These are phyloP conservation scores for Saimiri boliviensis DNA, from an alignment of 2,113 vertebrate genomes.

Conservation along the genomic window DNA sequence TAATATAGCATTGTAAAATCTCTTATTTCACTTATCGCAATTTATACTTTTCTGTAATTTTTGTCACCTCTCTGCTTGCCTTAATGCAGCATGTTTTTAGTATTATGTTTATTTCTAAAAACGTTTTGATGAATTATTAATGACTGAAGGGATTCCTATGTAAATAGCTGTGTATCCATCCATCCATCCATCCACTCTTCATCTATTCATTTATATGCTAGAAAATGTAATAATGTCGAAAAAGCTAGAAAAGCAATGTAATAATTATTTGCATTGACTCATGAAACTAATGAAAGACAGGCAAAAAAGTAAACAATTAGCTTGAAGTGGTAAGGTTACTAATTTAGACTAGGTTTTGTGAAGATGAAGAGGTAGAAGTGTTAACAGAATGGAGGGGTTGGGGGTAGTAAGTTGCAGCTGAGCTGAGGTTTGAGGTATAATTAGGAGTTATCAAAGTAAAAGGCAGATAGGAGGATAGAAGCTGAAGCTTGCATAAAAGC, in stretches of 20 bases:
- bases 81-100: neutral
- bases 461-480: neutral
- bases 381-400: neutral
- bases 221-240: neutral
- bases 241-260: neutral
- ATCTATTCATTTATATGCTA: neutral
- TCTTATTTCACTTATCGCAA: neutral
- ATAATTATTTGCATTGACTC: neutral
- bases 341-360: neutral
- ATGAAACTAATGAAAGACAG: neutral
- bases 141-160: neutral
- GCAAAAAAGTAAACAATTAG: neutral
- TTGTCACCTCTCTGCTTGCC: neutral
- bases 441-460: neutral
- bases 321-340: neutral
- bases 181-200: neutral
- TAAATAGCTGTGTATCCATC: neutral
- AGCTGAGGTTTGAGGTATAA: neutral
- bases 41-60: neutral
- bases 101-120: neutral
- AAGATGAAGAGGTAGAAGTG: neutral
- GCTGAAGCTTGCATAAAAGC: neutral
- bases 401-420: neutral
- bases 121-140: constrained; percentile 14
- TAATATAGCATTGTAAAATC: neutral